These are phyloP conservation scores for Teleogryllus occipitalis DNA, from an alignment of 1,140 invertebrate species.

Conservation along the genomic window DNA sequence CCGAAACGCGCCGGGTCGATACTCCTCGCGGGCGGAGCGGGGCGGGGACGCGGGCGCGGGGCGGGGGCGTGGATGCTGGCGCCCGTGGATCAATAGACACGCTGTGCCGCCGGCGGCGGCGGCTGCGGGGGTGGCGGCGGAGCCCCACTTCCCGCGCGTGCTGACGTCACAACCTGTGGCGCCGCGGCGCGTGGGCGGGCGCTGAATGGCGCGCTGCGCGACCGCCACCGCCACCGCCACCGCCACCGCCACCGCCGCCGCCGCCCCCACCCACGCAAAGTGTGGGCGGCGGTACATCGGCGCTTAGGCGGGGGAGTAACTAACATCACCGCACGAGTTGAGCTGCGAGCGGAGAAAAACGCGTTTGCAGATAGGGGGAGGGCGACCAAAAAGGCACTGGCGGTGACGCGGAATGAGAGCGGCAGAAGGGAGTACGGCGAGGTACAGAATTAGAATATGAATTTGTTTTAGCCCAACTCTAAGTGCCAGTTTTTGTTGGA, in stretches of 20 bases:
- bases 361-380: too few species aligned
- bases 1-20: neutral
- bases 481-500: too few species aligned
- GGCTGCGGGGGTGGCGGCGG: neutral
- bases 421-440: too few species aligned
- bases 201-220: neutral
- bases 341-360: too few species aligned
- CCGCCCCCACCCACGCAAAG: neutral
- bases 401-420: too few species aligned
- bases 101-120: neutral
- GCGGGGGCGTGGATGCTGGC: neutral
- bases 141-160: neutral
- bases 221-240: too few species aligned
- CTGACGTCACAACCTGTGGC: neutral
- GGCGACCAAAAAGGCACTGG: too few species aligned
- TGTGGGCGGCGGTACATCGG: neutral
- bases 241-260: too few species aligned
- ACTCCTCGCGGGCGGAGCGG: neutral
- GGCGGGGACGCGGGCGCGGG: too few species aligned
- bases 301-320: neutral
- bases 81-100: neutral
- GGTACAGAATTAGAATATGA: too few species aligned
- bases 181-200: neutral
- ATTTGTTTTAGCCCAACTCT: too few species aligned
- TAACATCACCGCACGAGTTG: too few species aligned